Conservation (phyloP, 2,888 invertebrate species). For the Panopea generosa region DNA sequence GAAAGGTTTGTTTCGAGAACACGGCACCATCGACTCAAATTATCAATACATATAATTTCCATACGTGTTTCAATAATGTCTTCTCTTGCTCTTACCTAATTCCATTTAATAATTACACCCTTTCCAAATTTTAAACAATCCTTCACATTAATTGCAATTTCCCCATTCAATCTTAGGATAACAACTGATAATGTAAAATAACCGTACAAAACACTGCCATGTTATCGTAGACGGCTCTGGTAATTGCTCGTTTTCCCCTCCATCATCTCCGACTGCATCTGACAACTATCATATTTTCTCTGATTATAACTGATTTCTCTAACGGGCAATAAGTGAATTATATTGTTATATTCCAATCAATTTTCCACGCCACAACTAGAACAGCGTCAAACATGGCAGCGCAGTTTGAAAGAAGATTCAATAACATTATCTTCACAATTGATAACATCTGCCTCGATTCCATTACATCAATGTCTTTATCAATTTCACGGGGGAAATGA, state of each 20-base stretch:
- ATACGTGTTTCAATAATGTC: too few species aligned
- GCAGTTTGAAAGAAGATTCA: constrained; percentile 23
- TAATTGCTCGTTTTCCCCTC: constrained; percentile 59
- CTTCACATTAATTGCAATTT: too few species aligned
- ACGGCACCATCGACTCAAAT: too few species aligned
- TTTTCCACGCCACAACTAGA: constrained; percentile 78
- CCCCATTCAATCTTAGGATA: too few species aligned
- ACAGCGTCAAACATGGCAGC: constrained; percentile 49
- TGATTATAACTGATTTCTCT: constrained; percentile 59
- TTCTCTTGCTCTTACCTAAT: too few species aligned
- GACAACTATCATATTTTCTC: constrained; percentile 58
- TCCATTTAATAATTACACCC: too few species aligned
- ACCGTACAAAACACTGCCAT: neutral
- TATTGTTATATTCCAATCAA: constrained; percentile 67
- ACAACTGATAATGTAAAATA: too few species aligned
- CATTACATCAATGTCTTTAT: constrained; percentile 19
- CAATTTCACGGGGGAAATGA: constrained; percentile 22
- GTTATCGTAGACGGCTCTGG: neutral
- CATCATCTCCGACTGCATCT: constrained; percentile 37
- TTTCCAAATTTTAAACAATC: too few species aligned
- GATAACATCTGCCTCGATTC: constrained; percentile 11
- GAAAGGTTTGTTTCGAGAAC: too few species aligned
- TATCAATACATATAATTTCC: too few species aligned
- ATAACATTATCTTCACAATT: constrained; percentile 20
- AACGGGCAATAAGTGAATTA: constrained; percentile 62